Evolutionary conservation across 37 sponge, comb jelly and placozoan genomes (phyloP).

Genomic region (Crambe crambe): DNA sequence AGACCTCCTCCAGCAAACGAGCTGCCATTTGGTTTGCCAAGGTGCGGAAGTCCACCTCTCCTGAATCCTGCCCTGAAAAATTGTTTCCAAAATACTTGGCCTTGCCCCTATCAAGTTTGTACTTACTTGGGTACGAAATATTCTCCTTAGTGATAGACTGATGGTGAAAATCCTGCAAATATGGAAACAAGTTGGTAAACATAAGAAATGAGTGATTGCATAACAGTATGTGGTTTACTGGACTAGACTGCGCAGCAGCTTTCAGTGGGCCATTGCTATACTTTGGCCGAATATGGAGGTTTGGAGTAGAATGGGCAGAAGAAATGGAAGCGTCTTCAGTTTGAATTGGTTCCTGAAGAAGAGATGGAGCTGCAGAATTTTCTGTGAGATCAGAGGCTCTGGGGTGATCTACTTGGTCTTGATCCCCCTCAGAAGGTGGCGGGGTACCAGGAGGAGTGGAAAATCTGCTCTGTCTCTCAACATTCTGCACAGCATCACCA

Average conservation of each 20-base stretch:
- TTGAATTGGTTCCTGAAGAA: too few species aligned
- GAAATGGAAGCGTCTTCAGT: too few species aligned
- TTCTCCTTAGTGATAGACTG: slow-evolving; percentile 30
- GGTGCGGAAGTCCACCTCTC: slow-evolving; percentile 68
- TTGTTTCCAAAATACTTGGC: neutral
- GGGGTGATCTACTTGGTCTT: too few species aligned
- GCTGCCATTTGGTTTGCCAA: slow-evolving; percentile 82
- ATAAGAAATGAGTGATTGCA: too few species aligned
- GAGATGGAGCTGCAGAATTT: too few species aligned
- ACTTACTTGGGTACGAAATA: slow-evolving; percentile 45
- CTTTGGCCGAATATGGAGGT: too few species aligned
- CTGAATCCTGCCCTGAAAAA: slow-evolving; percentile 36
- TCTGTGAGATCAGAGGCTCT: too few species aligned
- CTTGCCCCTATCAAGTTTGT: neutral
- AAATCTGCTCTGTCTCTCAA: neutral
- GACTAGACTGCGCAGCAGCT: too few species aligned
- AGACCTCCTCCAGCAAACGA: slow-evolving; percentile 74
- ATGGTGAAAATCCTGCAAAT: neutral
- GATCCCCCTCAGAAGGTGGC: neutral
- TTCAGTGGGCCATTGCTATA: too few species aligned
- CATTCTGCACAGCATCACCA: too few species aligned
- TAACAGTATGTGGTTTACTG: too few species aligned
- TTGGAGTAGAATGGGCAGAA: too few species aligned
- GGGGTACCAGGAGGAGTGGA: neutral
- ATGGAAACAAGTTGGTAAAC: neutral